Evolutionary conservation across 1,140 invertebrate species (phyloP), one percentile per base, ranked within the genome.

Genomic region (Rhopalosiphum padi): DNA sequence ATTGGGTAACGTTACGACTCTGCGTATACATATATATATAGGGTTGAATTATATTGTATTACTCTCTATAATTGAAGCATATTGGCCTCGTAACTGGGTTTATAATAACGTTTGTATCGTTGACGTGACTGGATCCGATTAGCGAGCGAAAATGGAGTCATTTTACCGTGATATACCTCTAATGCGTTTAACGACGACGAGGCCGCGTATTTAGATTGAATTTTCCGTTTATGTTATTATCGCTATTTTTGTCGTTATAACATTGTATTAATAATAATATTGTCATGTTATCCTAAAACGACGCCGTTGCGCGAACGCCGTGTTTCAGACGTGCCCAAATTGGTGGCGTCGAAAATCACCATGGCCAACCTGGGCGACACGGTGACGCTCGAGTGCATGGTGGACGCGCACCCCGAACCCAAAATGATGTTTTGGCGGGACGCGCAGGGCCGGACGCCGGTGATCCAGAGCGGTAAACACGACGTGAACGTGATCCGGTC

Each of bases 381-480:
- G 4, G 97, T 97, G 0, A 96, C 96, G 7, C 95, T 98, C 46
- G 97, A 97, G 94, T 98, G 97, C 95, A 95, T 96, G 23, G 97
- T 98, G 21, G 97, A 97, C 94, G 97, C 97, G 0, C 96, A 97
- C 94, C 97, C 97, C 0, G 96, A 97, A 94, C 97, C 97, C 0
- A 97, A 97, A 94, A 96, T 98, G 94, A 96, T 97, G 15, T 98
- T 98, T 96, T 97, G 97, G 97, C 96, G 96, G 89, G 97, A 97
- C 94, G 96, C 96, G 46, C 96, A 96, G 94, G 97, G 96, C 5
- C 95, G 97, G 23, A 96, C 96, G 21, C 97, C 97, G 0, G 97
- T 98, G 82, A 97, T 97, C 30, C 96, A 97, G 94, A 97, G 97
- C 9, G 96, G 97, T n/a, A 97, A 97, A 95, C 97, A 97, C 94